Conservation (phyloP, 1,140 invertebrate genomes). For the Zeugodacus cucurbitae region DNA sequence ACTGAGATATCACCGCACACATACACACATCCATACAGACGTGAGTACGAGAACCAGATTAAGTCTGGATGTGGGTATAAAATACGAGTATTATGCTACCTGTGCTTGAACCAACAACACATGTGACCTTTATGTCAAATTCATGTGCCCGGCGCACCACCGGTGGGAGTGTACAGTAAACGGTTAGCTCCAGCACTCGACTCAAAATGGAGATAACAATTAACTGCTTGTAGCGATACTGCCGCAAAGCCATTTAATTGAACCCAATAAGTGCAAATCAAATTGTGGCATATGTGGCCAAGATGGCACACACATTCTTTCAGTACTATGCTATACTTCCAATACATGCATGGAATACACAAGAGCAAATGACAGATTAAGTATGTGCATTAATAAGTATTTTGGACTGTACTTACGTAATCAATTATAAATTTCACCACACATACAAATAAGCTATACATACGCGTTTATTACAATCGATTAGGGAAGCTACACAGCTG, state of each 20-base stretch:
- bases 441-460: too few species aligned
- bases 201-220: conserved; percentile 8
- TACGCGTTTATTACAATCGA: too few species aligned
- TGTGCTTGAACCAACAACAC: background rate
- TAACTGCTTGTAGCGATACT: conserved; percentile 31
- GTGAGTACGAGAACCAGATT: background rate
- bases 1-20: background rate
- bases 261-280: conserved; percentile 45
- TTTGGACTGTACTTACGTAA: background rate
- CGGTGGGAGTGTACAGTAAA: background rate
- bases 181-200: background rate
- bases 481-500: too few species aligned
- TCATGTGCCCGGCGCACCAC: background rate
- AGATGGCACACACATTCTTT: background rate
- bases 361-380: background rate
- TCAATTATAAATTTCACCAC: background rate
- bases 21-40: background rate
- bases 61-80: background rate
- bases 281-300: conserved; percentile 45
- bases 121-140: background rate
- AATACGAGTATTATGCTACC: background rate
- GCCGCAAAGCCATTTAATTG: conserved; percentile 44
- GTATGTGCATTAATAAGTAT: background rate
- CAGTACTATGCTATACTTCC: too few species aligned
- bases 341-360: background rate